Evolutionary conservation across 2,888 invertebrate species (phyloP).

Genomic region (Diadegma fenestrale): DNA sequence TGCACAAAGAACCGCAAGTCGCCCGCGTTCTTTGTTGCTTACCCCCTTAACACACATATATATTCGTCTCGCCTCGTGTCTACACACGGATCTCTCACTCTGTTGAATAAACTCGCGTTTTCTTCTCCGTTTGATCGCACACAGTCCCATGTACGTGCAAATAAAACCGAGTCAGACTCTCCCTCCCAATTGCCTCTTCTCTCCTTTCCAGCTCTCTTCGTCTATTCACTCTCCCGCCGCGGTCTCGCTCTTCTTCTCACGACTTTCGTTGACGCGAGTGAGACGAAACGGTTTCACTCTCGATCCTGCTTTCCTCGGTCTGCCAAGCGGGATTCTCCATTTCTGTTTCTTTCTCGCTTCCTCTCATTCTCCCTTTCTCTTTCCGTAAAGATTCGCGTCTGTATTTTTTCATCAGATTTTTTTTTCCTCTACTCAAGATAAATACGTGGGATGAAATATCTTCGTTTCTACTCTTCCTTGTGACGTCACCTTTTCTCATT

Average conservation of each 20-base stretch:
- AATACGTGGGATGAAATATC: background rate
- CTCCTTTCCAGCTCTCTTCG: background rate
- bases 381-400: background rate
- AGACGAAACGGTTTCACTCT: constrained; percentile 50
- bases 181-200: background rate
- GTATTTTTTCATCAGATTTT: background rate
- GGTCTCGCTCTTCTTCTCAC: background rate
- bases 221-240: background rate
- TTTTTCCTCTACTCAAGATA: background rate
- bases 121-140: constrained; percentile 47
- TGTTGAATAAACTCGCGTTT: constrained; percentile 65
- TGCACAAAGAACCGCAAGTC: constrained; percentile 58
- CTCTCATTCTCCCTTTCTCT: background rate
- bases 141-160: constrained; percentile 9
- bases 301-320: constrained; percentile 49
- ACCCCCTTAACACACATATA: constrained; percentile 18
- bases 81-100: constrained; percentile 54
- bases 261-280: background rate
- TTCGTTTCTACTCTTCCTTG: background rate
- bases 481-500: background rate
- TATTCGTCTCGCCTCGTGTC: constrained; percentile 38
- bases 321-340: constrained; percentile 48
- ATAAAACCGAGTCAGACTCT: constrained; percentile 39
- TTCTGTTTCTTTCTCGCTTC: constrained; percentile 23
- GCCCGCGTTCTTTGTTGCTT: constrained; percentile 61